Evolutionary conservation across 1,140 invertebrate genomes (phyloP).

Genomic region (Aphelenchoides besseyi): DNA sequence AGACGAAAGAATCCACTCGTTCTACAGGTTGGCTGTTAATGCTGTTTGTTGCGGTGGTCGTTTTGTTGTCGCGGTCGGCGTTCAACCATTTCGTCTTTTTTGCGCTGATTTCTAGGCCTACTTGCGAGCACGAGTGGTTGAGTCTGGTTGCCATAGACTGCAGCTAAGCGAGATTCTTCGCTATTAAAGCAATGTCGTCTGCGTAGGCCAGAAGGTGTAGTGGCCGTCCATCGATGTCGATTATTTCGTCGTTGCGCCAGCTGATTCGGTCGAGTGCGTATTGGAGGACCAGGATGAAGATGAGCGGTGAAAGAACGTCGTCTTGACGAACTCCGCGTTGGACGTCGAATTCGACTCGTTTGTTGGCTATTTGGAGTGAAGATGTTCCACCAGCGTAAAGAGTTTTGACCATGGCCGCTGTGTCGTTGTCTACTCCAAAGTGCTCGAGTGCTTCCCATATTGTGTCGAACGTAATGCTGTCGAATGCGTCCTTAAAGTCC

Average conservation of each 20-base stretch:
- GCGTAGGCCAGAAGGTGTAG: slow-evolving; percentile 14
- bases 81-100: slow-evolving; percentile 17
- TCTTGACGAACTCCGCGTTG: slow-evolving; percentile 21
- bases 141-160: background rate
- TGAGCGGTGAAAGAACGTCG: slow-evolving; percentile 20
- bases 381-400: slow-evolving; percentile 28
- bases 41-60: background rate
- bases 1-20: background rate
- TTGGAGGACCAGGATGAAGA: slow-evolving; percentile 21
- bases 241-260: slow-evolving; percentile 2
- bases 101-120: slow-evolving; percentile 17
- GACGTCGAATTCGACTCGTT: slow-evolving; percentile 10
- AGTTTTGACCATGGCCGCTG: slow-evolving; percentile 22
- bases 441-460: slow-evolving; percentile 30
- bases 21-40: background rate
- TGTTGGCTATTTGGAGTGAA: background rate
- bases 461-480: slow-evolving; percentile 18
- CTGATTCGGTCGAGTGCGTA: slow-evolving; percentile 7
- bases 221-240: background rate
- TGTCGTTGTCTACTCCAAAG: slow-evolving; percentile 28
- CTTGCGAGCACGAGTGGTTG: background rate
- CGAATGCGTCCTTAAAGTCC: slow-evolving; percentile 44
- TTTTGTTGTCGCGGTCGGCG: background rate
- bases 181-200: slow-evolving; percentile 15
- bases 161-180: background rate